Conservation (phyloP, 37 sponge, comb jelly and placozoan species). For the Tethya wilhelma region DNA sequence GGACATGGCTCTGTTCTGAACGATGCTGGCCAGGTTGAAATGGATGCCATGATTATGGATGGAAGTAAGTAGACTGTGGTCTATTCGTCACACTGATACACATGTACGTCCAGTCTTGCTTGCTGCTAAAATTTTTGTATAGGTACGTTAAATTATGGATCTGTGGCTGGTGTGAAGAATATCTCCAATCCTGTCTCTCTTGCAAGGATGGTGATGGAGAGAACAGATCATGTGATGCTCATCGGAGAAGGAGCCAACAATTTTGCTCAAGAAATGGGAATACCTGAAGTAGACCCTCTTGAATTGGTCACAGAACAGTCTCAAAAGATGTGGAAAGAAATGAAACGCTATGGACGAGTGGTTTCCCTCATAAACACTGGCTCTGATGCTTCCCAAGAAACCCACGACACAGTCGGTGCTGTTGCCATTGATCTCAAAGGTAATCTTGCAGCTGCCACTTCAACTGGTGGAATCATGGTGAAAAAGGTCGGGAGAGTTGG, state of each 20-base stretch:
- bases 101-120: too few species aligned
- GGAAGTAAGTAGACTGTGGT: constrained; percentile 62
- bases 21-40: constrained; percentile 66
- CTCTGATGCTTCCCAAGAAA: neutral
- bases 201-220: constrained; percentile 83
- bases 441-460: constrained; percentile 81
- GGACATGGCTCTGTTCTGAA: constrained; percentile 80
- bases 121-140: neutral
- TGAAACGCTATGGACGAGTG: constrained; percentile 37
- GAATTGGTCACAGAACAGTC: constrained; percentile 43
- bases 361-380: constrained; percentile 13
- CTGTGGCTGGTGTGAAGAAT: constrained; percentile 70
- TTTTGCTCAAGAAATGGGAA: constrained; percentile 81
- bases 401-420: constrained; percentile 90
- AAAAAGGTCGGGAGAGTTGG: constrained; percentile 84
- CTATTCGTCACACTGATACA: too few species aligned
- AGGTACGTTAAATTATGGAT: constrained; percentile 52
- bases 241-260: constrained; percentile 74
- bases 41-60: constrained; percentile 86
- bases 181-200: constrained; percentile 79
- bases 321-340: constrained; percentile 22
- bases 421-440: constrained; percentile 81
- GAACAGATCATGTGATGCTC: constrained; percentile 76
- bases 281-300: constrained; percentile 28
- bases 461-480: constrained; percentile 84